These are phyloP conservation scores for Virgularia gustaviana DNA, from an alignment of 92 coral and sea anemone species.

Conservation along the genomic window DNA sequence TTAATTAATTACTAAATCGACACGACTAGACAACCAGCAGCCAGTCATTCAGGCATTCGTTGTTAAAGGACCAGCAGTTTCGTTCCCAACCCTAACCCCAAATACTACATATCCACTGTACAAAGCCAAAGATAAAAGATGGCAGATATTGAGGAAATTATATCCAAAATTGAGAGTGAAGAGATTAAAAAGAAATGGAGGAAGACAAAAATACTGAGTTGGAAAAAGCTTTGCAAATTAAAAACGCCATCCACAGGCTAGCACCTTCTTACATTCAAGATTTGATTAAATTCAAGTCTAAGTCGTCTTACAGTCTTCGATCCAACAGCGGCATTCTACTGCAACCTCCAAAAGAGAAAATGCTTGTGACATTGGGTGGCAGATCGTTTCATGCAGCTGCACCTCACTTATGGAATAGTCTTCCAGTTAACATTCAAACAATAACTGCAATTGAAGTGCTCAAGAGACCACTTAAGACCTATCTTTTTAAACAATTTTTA, in stretches of 20 bases:
- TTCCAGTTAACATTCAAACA: background rate
- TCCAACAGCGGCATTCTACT: slow-evolving; percentile 4
- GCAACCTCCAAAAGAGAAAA: slow-evolving; percentile 12
- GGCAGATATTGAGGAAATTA: no score
- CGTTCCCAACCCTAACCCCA: no score
- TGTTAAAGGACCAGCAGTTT: no score
- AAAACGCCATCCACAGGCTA: slow-evolving; percentile 26
- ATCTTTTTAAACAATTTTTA: background rate
- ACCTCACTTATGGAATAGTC: slow-evolving; percentile 11
- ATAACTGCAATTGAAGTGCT: background rate
- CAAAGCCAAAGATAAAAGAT: no score
- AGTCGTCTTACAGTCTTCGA: slow-evolving; percentile 11
- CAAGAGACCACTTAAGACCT: background rate
- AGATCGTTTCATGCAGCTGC: slow-evolving; percentile 21
- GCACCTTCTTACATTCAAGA: slow-evolving; percentile 8
- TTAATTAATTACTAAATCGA: no score
- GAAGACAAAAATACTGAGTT: no score
- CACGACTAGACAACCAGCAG: no score
- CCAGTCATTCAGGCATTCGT: no score
- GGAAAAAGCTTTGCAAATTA: no score
- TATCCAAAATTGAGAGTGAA: no score
- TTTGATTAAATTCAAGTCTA: background rate
- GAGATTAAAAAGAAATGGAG: no score
- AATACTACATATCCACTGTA: no score
- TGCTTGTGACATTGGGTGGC: slow-evolving; percentile 23